Evolutionary conservation across 2,113 vertebrate species (phyloP), one percentile per base, ranked within the genome.

Genomic region (Psilopsiagon aurifrons): DNA sequence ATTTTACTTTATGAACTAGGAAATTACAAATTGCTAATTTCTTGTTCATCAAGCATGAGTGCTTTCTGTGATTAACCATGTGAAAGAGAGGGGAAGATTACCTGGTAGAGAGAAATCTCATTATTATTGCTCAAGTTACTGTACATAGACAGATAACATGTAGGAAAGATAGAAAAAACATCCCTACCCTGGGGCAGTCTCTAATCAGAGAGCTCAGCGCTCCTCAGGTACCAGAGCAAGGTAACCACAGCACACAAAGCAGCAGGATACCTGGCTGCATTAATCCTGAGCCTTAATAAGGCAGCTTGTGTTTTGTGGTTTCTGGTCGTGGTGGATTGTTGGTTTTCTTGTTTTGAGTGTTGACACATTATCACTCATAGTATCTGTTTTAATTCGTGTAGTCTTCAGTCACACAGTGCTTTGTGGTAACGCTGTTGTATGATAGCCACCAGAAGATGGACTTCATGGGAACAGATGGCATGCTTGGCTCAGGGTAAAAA

Each of bases 401-500:
- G 49, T 67, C 46, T 14, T 59, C 0, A 1, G 16, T 70, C 0
- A 1, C 52, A 7, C 35, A 31, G 19, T 44, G 17, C 22, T 83
- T 41, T 7, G 31, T 51, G 39, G 13, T 55, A 43, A 27, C 0
- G 2, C 41, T 69, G 31, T 85, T 41, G 52, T 76, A 29, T 0
- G 0, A 49, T 57, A 66, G 54, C 59, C 83, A 47, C 83, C 80
- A 83, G 81, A 70, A 88, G 89, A 88, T 44, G 89, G 89, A 77
- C 83, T 80, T 95, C 7, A 8, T 59, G 60, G 63, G 80, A 94
- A 83, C 94, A 96, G 95, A 97, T 96, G 96, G 95, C 2, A 4
- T 8, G 3, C 80, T 92, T 92, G 94, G 91, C 92, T 96, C 37
- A 77, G 64, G 64, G 86, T 94, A 76, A 81, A 86, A 86, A 83